Conservation (phyloP, 2,888 invertebrate genomes). For the Ichneumoninae sp. region DNA sequence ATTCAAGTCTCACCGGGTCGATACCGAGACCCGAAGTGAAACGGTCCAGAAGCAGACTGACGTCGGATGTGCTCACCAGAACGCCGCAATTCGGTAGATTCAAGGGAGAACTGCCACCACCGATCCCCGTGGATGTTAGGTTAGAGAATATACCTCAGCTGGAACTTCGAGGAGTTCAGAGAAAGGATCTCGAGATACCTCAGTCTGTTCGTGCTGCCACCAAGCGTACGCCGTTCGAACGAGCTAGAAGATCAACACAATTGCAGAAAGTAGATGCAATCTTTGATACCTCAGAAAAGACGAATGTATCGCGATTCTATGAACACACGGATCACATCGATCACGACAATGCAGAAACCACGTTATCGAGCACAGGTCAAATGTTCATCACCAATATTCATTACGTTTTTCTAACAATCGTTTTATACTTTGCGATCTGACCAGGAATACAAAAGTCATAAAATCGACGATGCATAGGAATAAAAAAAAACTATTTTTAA, state of each 20-base stretch:
- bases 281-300: conserved; percentile 41
- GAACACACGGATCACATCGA: conserved; percentile 62
- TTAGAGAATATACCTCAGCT: conserved; percentile 75
- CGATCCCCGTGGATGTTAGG: conserved; percentile 84
- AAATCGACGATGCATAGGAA: background rate
- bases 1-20: conserved; percentile 87
- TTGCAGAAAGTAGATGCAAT: conserved; percentile 61
- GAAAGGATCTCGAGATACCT: conserved; percentile 41
- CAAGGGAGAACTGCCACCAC: conserved; percentile 90
- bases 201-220: conserved; percentile 59
- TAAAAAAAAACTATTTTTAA: background rate
- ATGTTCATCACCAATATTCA: conserved; percentile 77
- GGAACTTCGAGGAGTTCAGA: conserved; percentile 28
- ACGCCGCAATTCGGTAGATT: conserved; percentile 91
- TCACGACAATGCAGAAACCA: conserved; percentile 49
- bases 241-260: conserved; percentile 78
- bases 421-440: conserved; percentile 79
- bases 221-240: conserved; percentile 78
- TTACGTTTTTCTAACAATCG: conserved; percentile 75
- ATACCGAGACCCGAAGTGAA: conserved; percentile 83
- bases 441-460: conserved; percentile 2
- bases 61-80: conserved; percentile 87
- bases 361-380: conserved; percentile 74
- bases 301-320: conserved; percentile 47
- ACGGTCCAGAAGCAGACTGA: conserved; percentile 81